A percentile compares a stretch with the other conserved stretches of the same genome.
phyloP scores from a whole-genome alignment of 2,797 vertebrate species.

The Merluccius polli region DNA sequence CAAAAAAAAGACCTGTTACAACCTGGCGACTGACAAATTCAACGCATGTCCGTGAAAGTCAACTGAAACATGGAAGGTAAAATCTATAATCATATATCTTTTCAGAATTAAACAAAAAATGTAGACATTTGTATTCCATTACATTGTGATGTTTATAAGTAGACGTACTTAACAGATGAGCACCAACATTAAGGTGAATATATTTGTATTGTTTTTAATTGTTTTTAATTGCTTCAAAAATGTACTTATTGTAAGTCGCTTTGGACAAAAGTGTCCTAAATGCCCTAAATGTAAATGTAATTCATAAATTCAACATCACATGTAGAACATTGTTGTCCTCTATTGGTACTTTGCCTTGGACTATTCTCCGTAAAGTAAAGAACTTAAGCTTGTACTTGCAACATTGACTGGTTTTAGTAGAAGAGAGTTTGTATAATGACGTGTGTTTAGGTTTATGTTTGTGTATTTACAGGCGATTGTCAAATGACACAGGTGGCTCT shows the following conservation, averaged over 20 bases:
- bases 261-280: no score
- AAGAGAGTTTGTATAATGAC: background rate
- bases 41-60: slow-evolving; percentile 1
- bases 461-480: background rate
- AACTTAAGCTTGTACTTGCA: background rate
- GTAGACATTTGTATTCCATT: background rate
- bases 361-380: background rate
- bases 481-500: background rate
- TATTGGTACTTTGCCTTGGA: background rate
- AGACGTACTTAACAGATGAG: no score
- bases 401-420: no score
- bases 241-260: no score
- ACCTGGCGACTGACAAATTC: background rate
- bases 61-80: slow-evolving; percentile 42
- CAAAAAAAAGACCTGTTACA: background rate
- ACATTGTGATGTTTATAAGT: background rate
- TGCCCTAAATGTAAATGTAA: no score
- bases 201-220: no score
- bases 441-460: background rate
- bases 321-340: background rate
- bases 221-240: background rate
- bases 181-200: no score
- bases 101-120: background rate
- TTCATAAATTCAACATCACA: background rate
- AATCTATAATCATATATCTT: slow-evolving; percentile 4